A percentile compares a stretch with the other conserved stretches of the same genome.
Conservation (phyloP, 1,140 invertebrate genomes). For the Ceratoteleas bidentatus region DNA sequence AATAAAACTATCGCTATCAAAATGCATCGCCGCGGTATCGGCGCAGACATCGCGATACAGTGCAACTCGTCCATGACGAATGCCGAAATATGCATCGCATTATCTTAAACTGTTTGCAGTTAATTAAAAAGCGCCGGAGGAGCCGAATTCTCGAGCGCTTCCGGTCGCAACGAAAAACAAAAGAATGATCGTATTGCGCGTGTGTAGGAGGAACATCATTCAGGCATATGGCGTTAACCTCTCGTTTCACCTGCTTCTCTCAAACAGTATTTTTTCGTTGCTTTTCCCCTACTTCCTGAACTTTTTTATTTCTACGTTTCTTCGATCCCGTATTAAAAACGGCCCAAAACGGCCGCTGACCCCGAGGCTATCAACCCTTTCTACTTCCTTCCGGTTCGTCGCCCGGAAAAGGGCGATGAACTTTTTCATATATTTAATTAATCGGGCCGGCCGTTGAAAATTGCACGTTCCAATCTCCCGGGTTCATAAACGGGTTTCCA, state of each 20-base stretch:
- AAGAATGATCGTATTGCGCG: conserved; percentile 66
- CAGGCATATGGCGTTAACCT: conserved; percentile 76
- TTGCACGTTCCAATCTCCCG: no score
- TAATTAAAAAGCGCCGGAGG: conserved; percentile 65
- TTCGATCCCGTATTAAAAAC: conserved; percentile 37
- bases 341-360: conserved; percentile 72
- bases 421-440: conserved; percentile 41
- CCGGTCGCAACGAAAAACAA: conserved; percentile 67
- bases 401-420: conserved; percentile 66
- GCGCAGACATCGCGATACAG: conserved; percentile 15
- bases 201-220: conserved; percentile 78
- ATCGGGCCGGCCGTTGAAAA: no score
- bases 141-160: conserved; percentile 66
- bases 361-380: conserved; percentile 73
- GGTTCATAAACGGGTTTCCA: no score
- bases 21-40: conserved; percentile 23
- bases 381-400: conserved; percentile 67
- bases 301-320: conserved; percentile 57
- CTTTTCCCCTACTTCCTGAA: conserved; percentile 63
- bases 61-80: conserved; percentile 36
- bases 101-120: conserved; percentile 64
- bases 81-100: conserved; percentile 61
- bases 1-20: conserved; percentile 43
- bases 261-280: conserved; percentile 67
- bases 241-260: conserved; percentile 64